These are phyloP conservation scores for Austrolebias charrua DNA, from an alignment of 2,797 vertebrate genomes.

Conservation along the genomic window DNA sequence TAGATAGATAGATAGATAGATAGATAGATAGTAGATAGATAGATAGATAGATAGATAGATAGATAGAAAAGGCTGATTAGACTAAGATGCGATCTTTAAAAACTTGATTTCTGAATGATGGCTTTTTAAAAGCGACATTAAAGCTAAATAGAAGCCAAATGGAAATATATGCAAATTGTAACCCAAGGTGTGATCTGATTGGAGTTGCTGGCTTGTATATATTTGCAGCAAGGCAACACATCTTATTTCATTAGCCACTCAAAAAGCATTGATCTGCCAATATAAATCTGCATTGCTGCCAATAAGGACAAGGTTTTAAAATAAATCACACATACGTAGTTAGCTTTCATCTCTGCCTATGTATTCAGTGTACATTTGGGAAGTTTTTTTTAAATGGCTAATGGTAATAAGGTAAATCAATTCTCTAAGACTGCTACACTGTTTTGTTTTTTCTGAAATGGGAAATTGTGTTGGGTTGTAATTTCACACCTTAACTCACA, in stretches of 20 bases:
- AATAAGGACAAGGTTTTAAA: conserved; percentile 16
- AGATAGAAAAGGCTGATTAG: conserved; percentile 12
- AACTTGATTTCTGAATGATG: conserved; percentile 22
- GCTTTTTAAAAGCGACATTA: conserved; percentile 32
- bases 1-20: no score
- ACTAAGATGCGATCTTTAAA: conserved; percentile 11
- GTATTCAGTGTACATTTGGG: conserved; percentile 46
- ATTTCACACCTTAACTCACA: conserved; percentile 64
- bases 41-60: no score
- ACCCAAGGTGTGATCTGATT: conserved; percentile 34
- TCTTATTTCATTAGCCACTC: conserved; percentile 42
- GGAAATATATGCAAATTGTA: conserved; percentile 39
- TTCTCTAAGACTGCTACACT: conserved; percentile 31
- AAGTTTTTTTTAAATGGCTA: conserved; percentile 51
- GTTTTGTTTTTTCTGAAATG: conserved; percentile 29
- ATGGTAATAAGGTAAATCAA: conserved; percentile 54
- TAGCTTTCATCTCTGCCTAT: conserved; percentile 53
- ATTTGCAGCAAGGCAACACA: conserved; percentile 16
- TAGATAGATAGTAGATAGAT: no score
- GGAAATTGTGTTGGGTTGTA: conserved; percentile 54
- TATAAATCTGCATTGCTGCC: conserved; percentile 40
- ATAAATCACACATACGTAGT: conserved; percentile 27
- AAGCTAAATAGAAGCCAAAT: conserved; percentile 35
- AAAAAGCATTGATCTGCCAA: conserved; percentile 59
- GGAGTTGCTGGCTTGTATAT: conserved; percentile 14